These are phyloP conservation scores for Spodoptera exigua DNA, from an alignment of 2,888 invertebrate genomes.

Conservation along the genomic window DNA sequence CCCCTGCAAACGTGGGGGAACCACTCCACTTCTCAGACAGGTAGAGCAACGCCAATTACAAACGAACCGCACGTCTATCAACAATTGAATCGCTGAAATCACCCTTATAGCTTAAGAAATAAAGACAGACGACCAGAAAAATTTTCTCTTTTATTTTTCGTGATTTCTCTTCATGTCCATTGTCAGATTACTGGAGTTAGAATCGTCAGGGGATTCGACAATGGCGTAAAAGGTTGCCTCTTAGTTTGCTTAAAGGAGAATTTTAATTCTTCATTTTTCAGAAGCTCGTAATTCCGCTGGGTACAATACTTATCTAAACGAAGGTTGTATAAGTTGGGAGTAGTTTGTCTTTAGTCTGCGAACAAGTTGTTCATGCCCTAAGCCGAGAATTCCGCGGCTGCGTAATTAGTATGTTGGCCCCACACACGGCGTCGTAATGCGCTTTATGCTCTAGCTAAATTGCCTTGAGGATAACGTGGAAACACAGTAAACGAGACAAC, in stretches of 20 bases:
- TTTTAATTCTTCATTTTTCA: conserved; percentile 28
- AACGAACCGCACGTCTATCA: conserved; percentile 1
- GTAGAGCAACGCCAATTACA: conserved; percentile 27
- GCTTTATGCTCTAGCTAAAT: conserved; percentile 45
- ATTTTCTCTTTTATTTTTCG: conserved; percentile 6
- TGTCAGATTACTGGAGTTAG: conserved; percentile 24
- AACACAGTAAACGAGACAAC: conserved; percentile 22
- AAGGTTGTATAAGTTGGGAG: conserved; percentile 13
- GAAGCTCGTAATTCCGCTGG: conserved; percentile 17
- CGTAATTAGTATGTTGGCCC: conserved; percentile 54
- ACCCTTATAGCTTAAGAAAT: too few relatives aligned
- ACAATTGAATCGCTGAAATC: too few relatives aligned
- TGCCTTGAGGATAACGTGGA: conserved; percentile 38
- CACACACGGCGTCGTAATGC: conserved; percentile 44
- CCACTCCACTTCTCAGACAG: conserved; percentile 18
- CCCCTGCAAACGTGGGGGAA: conserved; percentile 39
- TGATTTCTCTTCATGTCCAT: conserved; percentile 18
- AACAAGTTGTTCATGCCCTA: conserved; percentile 45
- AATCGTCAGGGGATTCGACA: conserved; percentile 25
- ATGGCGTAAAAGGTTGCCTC: conserved; percentile 19
- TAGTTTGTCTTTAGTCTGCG: conserved; percentile 18
- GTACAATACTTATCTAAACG: conserved; percentile 11
- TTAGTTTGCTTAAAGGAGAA: conserved; percentile 23
- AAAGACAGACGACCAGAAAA: too few relatives aligned
- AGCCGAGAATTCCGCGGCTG: conserved; percentile 30